Percentiles rank a stretch among this genome's conserved stretches.
These are phyloP conservation scores for Resseliella maxima DNA, from an alignment of 2,888 invertebrate species.

Conservation along the genomic window DNA sequence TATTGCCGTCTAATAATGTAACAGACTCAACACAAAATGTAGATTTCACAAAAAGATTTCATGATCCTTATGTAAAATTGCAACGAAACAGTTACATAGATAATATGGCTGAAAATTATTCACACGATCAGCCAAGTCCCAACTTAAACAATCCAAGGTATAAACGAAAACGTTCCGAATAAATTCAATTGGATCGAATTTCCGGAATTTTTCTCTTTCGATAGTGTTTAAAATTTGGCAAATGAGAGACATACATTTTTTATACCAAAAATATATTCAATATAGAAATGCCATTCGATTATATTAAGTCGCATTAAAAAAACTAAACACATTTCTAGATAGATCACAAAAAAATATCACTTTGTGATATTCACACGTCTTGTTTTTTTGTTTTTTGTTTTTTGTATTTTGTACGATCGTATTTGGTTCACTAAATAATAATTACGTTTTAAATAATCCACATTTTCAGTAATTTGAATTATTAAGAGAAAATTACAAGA, in stretches of 20 bases:
- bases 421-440: too few species aligned
- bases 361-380: not conserved
- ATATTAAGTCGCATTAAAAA: not conserved
- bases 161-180: not conserved
- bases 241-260: not conserved
- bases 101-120: slow-evolving; percentile 3
- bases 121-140: not conserved
- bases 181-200: not conserved
- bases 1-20: not conserved
- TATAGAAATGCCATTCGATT: not conserved
- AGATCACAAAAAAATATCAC: not conserved
- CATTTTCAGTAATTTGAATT: too few species aligned
- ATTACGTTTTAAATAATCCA: too few species aligned
- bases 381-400: too few species aligned
- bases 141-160: not conserved
- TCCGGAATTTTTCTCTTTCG: too few species aligned
- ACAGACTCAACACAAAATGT: not conserved
- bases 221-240: not conserved
- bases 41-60: not conserved
- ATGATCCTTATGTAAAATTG: slow-evolving; percentile 53
- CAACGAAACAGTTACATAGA: slow-evolving; percentile 36
- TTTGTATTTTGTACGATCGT: not conserved
- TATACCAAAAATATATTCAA: not conserved
- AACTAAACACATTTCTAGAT: not conserved
- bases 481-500: not conserved